Base-by-base conservation (phyloP, 2,113 vertebrate genomes). In the Prionailurus viverrinus region DNA sequence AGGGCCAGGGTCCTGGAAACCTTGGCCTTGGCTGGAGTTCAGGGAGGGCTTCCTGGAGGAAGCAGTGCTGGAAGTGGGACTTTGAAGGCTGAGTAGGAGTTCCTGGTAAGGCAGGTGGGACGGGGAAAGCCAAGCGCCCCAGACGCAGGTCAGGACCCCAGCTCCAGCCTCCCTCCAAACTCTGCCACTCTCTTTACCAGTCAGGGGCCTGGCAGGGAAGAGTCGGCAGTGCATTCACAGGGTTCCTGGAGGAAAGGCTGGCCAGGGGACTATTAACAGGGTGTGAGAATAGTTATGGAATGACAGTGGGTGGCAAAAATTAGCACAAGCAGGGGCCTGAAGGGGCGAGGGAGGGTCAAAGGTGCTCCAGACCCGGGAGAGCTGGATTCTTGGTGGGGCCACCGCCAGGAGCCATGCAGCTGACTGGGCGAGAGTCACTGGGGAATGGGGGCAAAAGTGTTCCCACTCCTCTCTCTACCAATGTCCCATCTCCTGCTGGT, bases 391-490 rank as follows among this genome's bases (percentile, higher is more conserved):
- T 4, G 4, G 65, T 9, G 12, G 63, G 48, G 65, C 16, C 87
- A n/a, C 12, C 7, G 1, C 36, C 45, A 10, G 69, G 13, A 78
- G 55, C 92, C 55, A 4, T 0, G 65, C 9, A 61, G 36, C 63
- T 25, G 39, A 13, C 73, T 21, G 45, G 15, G 16, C 4, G 1
- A 53, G 21, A 25, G 36, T 74, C 45, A 4, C 53, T 36, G 63
- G 13, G n/a, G 51, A 51, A 25, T 0, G 0, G 15, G 58, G 13
- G 31, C 21, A 12, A 5, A 31, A 0, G 8, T 4, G 5, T 5
- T 39, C 80, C 79, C n/a, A 5, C 10, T 19, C 14, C 48, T 90
- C 71, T 39, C 27, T 48, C 29, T 0, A 18, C 45, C 45, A 31
- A 15, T 36, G 23, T n/a, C 63, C 19, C 10, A 23, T 33, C 71